Evolutionary conservation across 2,797 vertebrate species (phyloP), one percentile per base, ranked within the genome.

Genomic region (Sphenopsis melanotis): DNA sequence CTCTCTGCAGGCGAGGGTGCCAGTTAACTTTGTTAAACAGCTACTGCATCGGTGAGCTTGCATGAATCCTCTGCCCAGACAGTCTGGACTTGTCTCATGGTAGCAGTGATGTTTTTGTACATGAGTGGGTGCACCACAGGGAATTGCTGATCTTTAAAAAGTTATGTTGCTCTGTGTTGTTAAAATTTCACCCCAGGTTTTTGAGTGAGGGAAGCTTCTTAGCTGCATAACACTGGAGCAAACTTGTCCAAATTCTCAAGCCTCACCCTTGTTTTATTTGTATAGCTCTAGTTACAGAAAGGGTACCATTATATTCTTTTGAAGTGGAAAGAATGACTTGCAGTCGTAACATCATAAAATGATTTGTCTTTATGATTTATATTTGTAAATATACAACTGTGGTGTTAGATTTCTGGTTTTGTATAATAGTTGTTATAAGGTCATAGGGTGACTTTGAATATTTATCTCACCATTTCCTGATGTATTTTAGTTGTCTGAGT

Each of bases 1-100:
- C 16, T 5, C 11, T 50, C n/a, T 59, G 41, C 2, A 0, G 17
- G 9, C 0, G 5, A 49, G 29, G 4, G 32, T 68, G 52, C 42
- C 19, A 32, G 15, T 55, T 74, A 78, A 59, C 44, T 66, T 55
- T 29, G 75, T 59, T 82, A 42, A 70, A 32, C 60, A 63, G 37
- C n/a, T 39, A 3, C 46, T 64, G 30, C 26, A 14, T 69, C 46
- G 52, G 29, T 69, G 50, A 90, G 39, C 49, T 23, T 46, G 20
- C 47, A 44, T 49, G 36, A 50, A 20, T 83, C 22, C 39, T 46
- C 36, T 76, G 63, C 66, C 32, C 36, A 32, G 57, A 44, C 53
- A 37, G 14, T 63, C 5, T 12, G 10, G 17, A 36, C 15, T n/a
- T 75, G 10, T 10, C n/a, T 84, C 29, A 37, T 0, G 6, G 63